Evolutionary conservation across 2,888 invertebrate species (phyloP), one percentile per base, ranked within the genome.

Genomic region (Imbricaverruca yamaguchii): DNA sequence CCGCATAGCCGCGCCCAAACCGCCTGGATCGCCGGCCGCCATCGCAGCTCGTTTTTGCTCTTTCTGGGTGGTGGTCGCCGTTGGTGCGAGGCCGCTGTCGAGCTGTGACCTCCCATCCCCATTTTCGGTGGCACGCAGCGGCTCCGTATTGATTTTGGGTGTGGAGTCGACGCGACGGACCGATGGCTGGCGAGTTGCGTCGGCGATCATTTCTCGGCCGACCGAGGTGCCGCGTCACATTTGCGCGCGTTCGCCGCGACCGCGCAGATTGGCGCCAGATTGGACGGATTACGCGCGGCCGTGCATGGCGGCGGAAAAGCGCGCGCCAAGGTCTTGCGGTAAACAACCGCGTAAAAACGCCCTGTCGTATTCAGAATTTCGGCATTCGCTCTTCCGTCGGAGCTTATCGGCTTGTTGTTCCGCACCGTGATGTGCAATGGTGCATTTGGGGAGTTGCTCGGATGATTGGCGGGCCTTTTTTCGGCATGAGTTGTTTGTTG

Each of bases 101-200:
- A 21, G 63, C 21, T n/a, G 63, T 63, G 63, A 63, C 63, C 63
- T n/a, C 63, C n/a, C 63, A 23, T 15, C 69, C 8, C 3, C 69
- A 12, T 11, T 25, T 23, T 23, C 25, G 39, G 69, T 39, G 69
- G 69, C 69, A 69, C 69, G 69, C 69, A 23, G 69, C 69, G 12
- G 69, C 39, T 15, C 69, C 23, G 69, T 69, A 69, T 69, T 69
- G 69, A 69, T 69, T 69, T 39, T 39, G 25, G 69, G 25, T 15
- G 12, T 39, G 39, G 63, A n/a, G 69, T 13, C 69, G 11, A 39
- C 63, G 23, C 23, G 69, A 6, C 69, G 15, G 39, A 4, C 15
- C 69, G 69, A 39, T 39, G 39, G 69, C 67, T 65, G 67, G 4
- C 39, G 39, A 39, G 39, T 39, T 39, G 15, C 12, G 39, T 25